phyloP scores from a whole-genome alignment of 2,113 vertebrate species.

The Burhinus oedicnemus region DNA sequence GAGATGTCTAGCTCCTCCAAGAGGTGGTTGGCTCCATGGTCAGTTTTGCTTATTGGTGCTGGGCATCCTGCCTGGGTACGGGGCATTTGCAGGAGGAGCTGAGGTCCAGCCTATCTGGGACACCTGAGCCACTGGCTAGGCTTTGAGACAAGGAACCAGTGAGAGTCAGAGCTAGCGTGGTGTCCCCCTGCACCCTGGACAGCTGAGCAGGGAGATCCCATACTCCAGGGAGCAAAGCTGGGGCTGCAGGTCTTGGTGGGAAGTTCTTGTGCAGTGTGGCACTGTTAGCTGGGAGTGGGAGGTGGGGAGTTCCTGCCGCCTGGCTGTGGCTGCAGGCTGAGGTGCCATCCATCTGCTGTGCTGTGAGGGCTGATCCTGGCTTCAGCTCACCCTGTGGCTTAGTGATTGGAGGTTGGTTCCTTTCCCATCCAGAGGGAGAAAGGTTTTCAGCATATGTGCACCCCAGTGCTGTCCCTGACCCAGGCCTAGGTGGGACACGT shows the following conservation, averaged over 20 bases:
- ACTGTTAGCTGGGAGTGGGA: background rate
- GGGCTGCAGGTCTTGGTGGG: background rate
- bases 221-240: background rate
- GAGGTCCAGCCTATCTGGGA: background rate
- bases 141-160: background rate
- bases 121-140: background rate
- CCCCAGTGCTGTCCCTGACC: background rate
- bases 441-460: fast-evolving
- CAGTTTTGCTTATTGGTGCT: background rate
- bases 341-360: background rate
- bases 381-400: background rate
- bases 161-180: fast-evolving
- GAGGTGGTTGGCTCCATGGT: fast-evolving
- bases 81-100: background rate
- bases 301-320: background rate
- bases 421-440: background rate
- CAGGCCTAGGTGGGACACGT: no score
- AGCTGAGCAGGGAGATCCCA: background rate
- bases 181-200: background rate
- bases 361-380: background rate
- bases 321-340: background rate
- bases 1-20: background rate
- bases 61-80: background rate
- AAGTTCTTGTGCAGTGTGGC: background rate
- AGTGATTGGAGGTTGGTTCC: background rate